Evolutionary conservation across 2,888 invertebrate genomes (phyloP), one percentile per base, ranked within the genome.

Genomic region (Yponomeuta malinellus): DNA sequence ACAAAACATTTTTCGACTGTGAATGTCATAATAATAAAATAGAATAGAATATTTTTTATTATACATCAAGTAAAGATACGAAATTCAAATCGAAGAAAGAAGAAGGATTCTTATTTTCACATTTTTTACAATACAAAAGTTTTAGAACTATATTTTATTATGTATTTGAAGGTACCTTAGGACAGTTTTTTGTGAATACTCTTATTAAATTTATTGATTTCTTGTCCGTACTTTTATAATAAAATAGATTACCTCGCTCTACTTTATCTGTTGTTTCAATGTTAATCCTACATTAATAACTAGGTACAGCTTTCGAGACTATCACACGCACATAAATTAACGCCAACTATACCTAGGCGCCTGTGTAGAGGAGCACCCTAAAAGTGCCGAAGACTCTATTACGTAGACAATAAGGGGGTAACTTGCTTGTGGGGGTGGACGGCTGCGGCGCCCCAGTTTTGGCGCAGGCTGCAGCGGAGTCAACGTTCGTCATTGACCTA

Each of bases 401-500:
- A 4, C 12, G 52, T 15, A 59, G 12, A 4, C 12, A 15, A 59
- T 59, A 59, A 59, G 52, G 52, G 52, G 12, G 52, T 3, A 8
- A 5, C 15, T 59, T 59, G 52, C 52, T 59, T 59, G 52, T 15
- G 52, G 15, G 52, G 52, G 52, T 59, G 52, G 2, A 5, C 15
- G 12, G 12, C 9, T 76, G 76, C 78, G 76, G 78, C 84, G 90
- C 82, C 89, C 91, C 82, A 90, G 79, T 89, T 91, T 85, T 83
- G 82, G 82, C 74, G 77, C 79, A 78, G 78, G 78, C 81, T 86
- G 69, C 78, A 83, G 89, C 86, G 88, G 82, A 89, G 75, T 75
- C 74, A 74, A 74, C 70, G 75, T 73, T 73, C 74, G 74, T 71
- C 73, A 76, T 73, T 76, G 76, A 76, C 74, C 76, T 73, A 76